Conservation (phyloP, 1,140 invertebrate species). For the Charaxes varanes region DNA sequence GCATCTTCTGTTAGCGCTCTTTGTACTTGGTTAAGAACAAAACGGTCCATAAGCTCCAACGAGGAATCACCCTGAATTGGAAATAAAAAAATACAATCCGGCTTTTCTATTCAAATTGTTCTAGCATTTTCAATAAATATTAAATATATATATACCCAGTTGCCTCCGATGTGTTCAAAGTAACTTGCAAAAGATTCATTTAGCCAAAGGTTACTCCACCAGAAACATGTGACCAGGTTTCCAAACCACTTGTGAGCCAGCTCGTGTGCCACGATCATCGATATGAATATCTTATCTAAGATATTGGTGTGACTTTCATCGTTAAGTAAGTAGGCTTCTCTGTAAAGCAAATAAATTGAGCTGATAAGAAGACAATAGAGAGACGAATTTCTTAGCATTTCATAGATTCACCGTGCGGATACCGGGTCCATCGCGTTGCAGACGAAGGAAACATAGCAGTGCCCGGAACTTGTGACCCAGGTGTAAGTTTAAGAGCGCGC, state of each 20-base stretch:
- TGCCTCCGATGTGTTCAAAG: slow-evolving; percentile 78
- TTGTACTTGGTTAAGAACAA: slow-evolving; percentile 79
- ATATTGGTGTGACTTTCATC: slow-evolving; percentile 69
- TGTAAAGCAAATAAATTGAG: slow-evolving; percentile 39
- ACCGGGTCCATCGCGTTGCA: no score
- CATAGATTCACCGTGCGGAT: no score
- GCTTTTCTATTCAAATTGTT: neutral
- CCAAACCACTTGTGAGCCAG: slow-evolving; percentile 82
- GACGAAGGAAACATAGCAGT: no score
- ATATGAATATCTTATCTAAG: slow-evolving; percentile 67
- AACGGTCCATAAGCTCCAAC: slow-evolving; percentile 73
- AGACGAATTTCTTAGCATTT: no score
- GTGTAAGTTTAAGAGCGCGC: no score
- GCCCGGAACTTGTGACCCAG: no score
- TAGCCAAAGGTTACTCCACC: slow-evolving; percentile 83
- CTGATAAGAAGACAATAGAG: no score
- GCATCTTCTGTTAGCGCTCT: slow-evolving; percentile 80
- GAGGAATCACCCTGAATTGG: slow-evolving; percentile 59
- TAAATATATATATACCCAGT: slow-evolving; percentile 43
- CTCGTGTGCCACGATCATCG: slow-evolving; percentile 78
- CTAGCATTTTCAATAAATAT: slow-evolving; percentile 3
- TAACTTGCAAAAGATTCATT: slow-evolving; percentile 83
- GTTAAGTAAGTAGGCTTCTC: slow-evolving; percentile 77
- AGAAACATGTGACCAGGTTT: slow-evolving; percentile 80
- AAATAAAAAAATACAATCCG: slow-evolving; percentile 1